Evolutionary conservation across 2,797 vertebrate genomes (phyloP).

Genomic region (Dicrostonyx torquatus): DNA sequence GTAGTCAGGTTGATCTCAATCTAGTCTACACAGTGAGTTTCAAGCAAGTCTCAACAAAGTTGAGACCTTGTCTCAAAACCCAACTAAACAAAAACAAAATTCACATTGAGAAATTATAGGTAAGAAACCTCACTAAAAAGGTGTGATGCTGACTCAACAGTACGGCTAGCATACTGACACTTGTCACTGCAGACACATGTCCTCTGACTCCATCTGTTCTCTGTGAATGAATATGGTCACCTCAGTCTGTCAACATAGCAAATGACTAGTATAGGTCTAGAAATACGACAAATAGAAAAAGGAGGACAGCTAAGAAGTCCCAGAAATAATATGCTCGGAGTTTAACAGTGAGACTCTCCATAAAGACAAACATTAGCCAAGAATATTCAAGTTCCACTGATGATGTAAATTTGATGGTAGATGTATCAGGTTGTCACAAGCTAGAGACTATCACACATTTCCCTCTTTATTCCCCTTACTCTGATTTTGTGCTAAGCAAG

Average conservation of each 20-base stretch:
- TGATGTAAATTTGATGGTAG: neutral
- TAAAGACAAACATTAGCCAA: neutral
- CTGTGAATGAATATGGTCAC: neutral
- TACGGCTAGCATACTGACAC: neutral
- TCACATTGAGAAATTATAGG: neutral
- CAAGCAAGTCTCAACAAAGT: neutral
- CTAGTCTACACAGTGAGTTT: neutral
- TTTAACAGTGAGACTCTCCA: neutral
- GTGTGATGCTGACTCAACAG: neutral
- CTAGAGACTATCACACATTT: neutral
- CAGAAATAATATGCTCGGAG: neutral
- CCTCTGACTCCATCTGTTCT: neutral
- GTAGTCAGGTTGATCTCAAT: neutral
- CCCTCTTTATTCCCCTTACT: neutral
- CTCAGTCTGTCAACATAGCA: neutral
- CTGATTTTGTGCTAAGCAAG: slow-evolving; percentile 21
- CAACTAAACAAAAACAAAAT: neutral
- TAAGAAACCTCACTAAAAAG: neutral
- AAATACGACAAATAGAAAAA: neutral
- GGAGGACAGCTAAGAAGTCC: neutral
- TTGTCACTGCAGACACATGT: neutral
- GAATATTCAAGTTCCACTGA: neutral
- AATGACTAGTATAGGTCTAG: neutral
- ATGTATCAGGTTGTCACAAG: neutral
- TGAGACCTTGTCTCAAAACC: neutral